Conservation (phyloP, 2,888 invertebrate species). For the Leptinotarsa tumamoca region DNA sequence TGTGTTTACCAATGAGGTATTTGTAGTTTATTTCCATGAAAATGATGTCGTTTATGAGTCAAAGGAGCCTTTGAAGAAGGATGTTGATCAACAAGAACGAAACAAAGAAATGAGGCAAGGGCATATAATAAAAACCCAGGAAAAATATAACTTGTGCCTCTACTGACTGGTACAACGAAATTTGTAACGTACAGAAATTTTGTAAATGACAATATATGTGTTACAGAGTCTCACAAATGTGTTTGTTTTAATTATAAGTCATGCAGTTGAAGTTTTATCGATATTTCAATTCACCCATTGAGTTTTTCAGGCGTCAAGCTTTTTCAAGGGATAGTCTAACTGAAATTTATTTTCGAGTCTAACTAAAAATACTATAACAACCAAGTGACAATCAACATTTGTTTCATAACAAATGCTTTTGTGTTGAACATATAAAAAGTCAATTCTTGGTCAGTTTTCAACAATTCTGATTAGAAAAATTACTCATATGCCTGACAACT, state of each 20-base stretch:
- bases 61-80: conserved; percentile 74
- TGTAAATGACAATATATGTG: conserved; percentile 7
- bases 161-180: conserved; percentile 39
- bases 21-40: conserved; percentile 74
- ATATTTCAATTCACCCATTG: too few species aligned
- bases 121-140: conserved; percentile 58
- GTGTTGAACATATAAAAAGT: conserved; percentile 18
- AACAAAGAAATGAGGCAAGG: conserved; percentile 74
- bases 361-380: conserved; percentile 30
- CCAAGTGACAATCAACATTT: conserved; percentile 36
- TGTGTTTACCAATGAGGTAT: conserved; percentile 69
- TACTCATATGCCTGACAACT: conserved; percentile 27
- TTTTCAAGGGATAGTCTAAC: too few species aligned
- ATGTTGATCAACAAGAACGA: conserved; percentile 74
- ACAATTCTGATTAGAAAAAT: conserved; percentile 30
- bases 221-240: background rate
- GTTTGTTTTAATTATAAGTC: background rate
- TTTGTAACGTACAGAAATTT: conserved; percentile 8
- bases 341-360: background rate
- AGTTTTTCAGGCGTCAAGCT: too few species aligned
- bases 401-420: conserved; percentile 37
- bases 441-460: conserved; percentile 26
- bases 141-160: conserved; percentile 54
- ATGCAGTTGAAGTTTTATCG: background rate
- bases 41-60: conserved; percentile 67